phyloP scores from a whole-genome alignment of 1,140 invertebrate genomes.

The Stenopsyche tienmushanensis region DNA sequence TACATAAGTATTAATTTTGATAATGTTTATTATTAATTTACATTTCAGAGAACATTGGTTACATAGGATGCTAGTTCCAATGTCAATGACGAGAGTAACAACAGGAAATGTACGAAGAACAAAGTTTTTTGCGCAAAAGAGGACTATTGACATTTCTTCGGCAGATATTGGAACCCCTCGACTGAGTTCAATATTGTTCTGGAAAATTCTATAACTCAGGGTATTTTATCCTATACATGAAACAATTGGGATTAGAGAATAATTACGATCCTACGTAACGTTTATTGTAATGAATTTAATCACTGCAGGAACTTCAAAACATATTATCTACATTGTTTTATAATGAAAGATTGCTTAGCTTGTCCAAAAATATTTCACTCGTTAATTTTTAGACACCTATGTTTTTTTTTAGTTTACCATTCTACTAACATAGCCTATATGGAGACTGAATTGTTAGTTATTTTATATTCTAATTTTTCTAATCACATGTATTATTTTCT shows the following conservation, averaged over 20 bases:
- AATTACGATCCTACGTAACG: too few species aligned
- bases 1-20: neutral
- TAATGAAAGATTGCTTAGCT: too few species aligned
- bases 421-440: too few species aligned
- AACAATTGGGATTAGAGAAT: neutral
- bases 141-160: constrained; percentile 84
- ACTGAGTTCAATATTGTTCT: constrained; percentile 91
- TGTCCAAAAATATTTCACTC: too few species aligned
- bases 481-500: too few species aligned
- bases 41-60: constrained; percentile 90
- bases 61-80: constrained; percentile 82
- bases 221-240: constrained; percentile 65
- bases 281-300: too few species aligned
- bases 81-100: constrained; percentile 83
- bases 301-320: too few species aligned
- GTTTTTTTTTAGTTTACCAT: too few species aligned
- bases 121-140: constrained; percentile 87
- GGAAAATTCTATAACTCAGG: constrained; percentile 92
- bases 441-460: too few species aligned
- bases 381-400: too few species aligned
- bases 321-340: too few species aligned
- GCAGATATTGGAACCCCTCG: constrained; percentile 88
- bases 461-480: too few species aligned
- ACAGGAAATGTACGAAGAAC: constrained; percentile 94
- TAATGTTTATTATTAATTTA: constrained; percentile 38